phyloP scores from a whole-genome alignment of 2,113 vertebrate genomes.

The Mesitornis unicolor region DNA sequence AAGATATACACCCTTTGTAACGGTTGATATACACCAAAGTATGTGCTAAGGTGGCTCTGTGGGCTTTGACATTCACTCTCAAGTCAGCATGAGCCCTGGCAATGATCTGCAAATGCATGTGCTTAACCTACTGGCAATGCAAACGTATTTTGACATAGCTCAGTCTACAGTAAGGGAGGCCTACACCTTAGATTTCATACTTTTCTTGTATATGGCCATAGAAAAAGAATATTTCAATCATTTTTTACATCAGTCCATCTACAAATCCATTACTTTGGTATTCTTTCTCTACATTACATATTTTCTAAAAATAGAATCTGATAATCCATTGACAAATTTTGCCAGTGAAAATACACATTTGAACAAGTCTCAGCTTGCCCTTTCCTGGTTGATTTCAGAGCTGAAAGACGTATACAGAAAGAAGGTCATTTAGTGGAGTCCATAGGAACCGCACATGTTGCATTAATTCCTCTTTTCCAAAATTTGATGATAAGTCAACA shows the following conservation, averaged over 20 bases:
- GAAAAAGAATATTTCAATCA: neutral
- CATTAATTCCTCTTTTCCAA: neutral
- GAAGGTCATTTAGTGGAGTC: neutral
- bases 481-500: neutral
- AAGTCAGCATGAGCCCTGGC: neutral
- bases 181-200: neutral
- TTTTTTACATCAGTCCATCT: neutral
- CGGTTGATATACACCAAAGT: neutral
- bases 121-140: neutral
- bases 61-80: neutral
- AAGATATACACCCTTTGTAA: neutral
- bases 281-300: neutral
- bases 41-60: neutral
- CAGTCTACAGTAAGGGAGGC: neutral
- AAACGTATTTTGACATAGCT: neutral
- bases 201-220: neutral
- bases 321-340: neutral
- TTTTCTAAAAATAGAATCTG: neutral
- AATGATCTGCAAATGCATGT: neutral
- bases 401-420: neutral
- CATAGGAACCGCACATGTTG: neutral
- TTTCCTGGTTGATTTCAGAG: neutral
- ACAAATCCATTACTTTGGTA: neutral
- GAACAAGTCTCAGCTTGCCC: neutral
- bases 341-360: neutral